Conservation (phyloP, 2,797 vertebrate genomes). For the Poeciliopsis turneri region DNA sequence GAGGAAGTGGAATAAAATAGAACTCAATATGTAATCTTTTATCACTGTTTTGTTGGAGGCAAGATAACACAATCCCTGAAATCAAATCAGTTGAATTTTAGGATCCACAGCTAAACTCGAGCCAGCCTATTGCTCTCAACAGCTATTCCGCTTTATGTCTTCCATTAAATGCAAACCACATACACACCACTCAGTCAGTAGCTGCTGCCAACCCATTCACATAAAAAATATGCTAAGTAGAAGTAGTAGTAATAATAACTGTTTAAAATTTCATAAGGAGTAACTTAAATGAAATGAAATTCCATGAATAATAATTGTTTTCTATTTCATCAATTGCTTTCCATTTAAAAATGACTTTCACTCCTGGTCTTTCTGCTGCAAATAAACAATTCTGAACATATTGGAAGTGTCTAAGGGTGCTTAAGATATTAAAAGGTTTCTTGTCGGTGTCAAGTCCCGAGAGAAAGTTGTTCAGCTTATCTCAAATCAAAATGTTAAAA, state of each 20-base stretch:
- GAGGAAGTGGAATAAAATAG: background rate
- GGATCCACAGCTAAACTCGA: background rate
- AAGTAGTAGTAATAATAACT: conserved; percentile 3
- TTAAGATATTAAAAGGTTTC: conserved; percentile 4
- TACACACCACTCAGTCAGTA: background rate
- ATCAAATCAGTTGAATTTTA: background rate
- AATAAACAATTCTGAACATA: background rate
- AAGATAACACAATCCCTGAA: background rate
- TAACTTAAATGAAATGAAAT: background rate
- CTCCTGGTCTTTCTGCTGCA: background rate
- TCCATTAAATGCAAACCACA: conserved; percentile 7
- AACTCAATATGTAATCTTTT: background rate
- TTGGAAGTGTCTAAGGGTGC: background rate
- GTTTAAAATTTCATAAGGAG: conserved; percentile 8
- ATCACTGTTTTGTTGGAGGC: background rate
- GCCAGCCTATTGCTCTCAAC: background rate
- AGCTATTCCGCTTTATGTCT: background rate
- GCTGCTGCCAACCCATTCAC: background rate
- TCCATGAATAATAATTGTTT: background rate
- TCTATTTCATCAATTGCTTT: background rate
- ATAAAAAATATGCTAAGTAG: conserved; percentile 5
- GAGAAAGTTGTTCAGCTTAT: background rate
- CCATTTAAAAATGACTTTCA: background rate
- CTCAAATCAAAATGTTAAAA: background rate
- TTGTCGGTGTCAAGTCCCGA: background rate